phyloP scores from a whole-genome alignment of 2,797 vertebrate species.

The Brachymystax lenok region DNA sequence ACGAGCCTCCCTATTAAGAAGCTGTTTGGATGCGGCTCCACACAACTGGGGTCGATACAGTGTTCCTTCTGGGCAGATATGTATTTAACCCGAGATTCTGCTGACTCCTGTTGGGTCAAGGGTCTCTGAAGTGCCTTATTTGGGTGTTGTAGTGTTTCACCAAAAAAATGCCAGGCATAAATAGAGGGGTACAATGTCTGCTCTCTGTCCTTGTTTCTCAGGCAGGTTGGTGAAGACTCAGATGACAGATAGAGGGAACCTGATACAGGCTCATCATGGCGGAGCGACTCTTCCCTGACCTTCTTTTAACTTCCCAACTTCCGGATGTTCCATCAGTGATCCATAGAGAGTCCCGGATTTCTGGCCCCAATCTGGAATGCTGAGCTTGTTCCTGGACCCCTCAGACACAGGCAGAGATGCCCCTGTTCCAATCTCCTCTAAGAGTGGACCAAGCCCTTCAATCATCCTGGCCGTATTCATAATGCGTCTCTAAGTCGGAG shows the following conservation, averaged over 20 bases:
- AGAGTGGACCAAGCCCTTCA: constrained; percentile 15
- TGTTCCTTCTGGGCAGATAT: not conserved
- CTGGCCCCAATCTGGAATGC: constrained; percentile 24
- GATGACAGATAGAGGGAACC: constrained; percentile 49
- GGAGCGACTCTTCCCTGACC: constrained; percentile 66
- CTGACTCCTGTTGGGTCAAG: constrained; percentile 6
- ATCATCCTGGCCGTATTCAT: constrained; percentile 18
- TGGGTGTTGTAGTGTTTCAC: no score
- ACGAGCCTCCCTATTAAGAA: not conserved
- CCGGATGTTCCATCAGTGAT: constrained; percentile 55
- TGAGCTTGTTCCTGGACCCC: constrained; percentile 29
- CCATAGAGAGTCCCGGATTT: constrained; percentile 35
- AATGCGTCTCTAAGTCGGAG: not conserved
- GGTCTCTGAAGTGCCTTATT: no score
- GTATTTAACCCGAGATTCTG: not conserved
- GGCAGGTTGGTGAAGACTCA: constrained; percentile 65
- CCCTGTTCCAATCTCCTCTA: constrained; percentile 18
- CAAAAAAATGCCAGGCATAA: no score
- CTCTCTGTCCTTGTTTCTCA: constrained; percentile 17
- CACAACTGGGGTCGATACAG: not conserved
- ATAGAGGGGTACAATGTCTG: no score
- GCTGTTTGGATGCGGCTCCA: not conserved
- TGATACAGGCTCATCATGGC: constrained; percentile 47
- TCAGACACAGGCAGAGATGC: constrained; percentile 5
- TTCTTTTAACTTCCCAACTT: constrained; percentile 56